A percentile compares a stretch with the other conserved stretches of the same genome.
These are phyloP conservation scores for Himalopsyche kuldschensis DNA, from an alignment of 2,888 invertebrate species.

Conservation along the genomic window DNA sequence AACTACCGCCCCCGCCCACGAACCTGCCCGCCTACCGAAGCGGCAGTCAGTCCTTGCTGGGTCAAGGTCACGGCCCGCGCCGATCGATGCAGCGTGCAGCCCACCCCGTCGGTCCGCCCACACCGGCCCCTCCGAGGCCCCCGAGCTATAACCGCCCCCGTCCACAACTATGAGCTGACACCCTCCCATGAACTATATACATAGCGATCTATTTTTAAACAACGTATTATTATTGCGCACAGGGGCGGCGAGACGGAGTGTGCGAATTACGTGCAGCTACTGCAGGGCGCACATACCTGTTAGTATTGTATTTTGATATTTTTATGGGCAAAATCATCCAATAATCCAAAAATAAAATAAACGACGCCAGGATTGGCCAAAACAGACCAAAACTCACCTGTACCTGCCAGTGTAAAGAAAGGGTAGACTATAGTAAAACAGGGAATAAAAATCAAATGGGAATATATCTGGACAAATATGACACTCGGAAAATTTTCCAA, in stretches of 20 bases:
- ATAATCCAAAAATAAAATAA: too few species aligned
- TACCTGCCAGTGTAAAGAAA: too few species aligned
- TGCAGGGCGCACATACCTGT: neutral
- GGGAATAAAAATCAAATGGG: too few species aligned
- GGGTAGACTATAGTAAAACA: too few species aligned
- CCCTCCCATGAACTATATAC: neutral
- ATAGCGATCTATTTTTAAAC: neutral
- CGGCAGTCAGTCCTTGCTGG: slow-evolving; percentile 56
- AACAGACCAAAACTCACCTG: too few species aligned
- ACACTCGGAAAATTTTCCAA: too few species aligned
- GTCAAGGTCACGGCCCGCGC: slow-evolving; percentile 65
- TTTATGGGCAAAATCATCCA: too few species aligned
- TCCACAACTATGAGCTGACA: neutral
- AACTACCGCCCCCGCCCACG: neutral
- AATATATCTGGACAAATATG: too few species aligned
- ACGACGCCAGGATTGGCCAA: too few species aligned
- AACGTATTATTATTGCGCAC: neutral
- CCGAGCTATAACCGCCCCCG: neutral
- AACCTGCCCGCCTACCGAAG: slow-evolving; percentile 30
- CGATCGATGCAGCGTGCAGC: slow-evolving; percentile 62
- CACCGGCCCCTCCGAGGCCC: neutral
- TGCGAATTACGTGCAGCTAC: neutral
- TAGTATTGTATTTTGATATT: too few species aligned
- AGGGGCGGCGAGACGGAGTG: neutral
- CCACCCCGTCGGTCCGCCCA: slow-evolving; percentile 15